Evolutionary conservation across 2,113 vertebrate species (phyloP), one percentile per base, ranked within the genome.

Genomic region (Poeciliopsis occidentalis): DNA sequence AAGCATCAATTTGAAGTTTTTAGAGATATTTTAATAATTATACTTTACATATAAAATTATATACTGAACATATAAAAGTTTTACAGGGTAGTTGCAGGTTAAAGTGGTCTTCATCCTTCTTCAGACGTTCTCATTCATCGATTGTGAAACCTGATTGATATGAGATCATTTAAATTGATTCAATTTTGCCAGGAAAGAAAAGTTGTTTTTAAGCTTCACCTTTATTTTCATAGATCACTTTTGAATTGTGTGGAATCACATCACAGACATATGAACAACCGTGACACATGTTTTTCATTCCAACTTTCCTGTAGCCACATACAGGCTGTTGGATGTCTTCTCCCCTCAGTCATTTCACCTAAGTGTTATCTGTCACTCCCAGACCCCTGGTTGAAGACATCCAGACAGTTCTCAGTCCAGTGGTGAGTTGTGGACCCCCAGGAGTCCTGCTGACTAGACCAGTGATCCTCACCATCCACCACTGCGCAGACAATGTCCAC

Each of bases 351-450:
- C 63, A 13, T 85, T 82, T 76, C 63, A 80, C 41, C 66, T 34
- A 17, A 4, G 34, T 63, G 60, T 86, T 78, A 81, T 90, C 84
- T 88, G 57, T 84, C 47, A 37, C 69, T 69, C 0, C 12, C 91
- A 98, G 97, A 90, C 97, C 97, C 0, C 94, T 95, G 0, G 91
- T 96, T 47, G 97, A 98, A 88, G 97, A 98, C 82, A 94, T 89
- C 54, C 97, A 98, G 85, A 97, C 96, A 0, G 95, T 97, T 68
- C 88, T 98, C 90, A 97, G 96, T 0, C 97, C 97, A 0, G 96
- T 98, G 90, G 97, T 98, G 89, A 97, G 95, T 83, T 98, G 96
- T n/a, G 97, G 97, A 32, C 97, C 97, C 1, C 94, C 95, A 0
- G 96, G 96, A 80, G 96, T 96, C 30, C 91, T 98, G 73, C 89